Evolutionary conservation across 2,888 invertebrate species (phyloP).

Genomic region (Troilus luridus): DNA sequence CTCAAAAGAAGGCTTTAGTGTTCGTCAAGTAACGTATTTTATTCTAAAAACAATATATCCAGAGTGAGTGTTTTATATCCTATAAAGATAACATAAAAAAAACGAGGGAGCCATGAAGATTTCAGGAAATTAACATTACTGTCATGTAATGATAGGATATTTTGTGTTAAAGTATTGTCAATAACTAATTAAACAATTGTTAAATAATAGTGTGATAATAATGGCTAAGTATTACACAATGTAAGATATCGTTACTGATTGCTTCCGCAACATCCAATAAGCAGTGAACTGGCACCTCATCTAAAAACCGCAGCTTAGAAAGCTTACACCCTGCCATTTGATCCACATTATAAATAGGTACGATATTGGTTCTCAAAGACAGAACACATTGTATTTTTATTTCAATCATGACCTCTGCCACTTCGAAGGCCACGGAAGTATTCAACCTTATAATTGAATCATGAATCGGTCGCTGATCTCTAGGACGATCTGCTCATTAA

Average conservation of each 20-base stretch:
- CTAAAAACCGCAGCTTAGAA: background rate
- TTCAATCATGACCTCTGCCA: background rate
- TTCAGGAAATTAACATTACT: too few relatives aligned
- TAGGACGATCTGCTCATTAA: background rate
- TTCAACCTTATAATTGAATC: background rate
- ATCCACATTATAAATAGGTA: too few relatives aligned
- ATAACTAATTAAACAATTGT: too few relatives aligned
- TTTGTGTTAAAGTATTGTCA: too few relatives aligned
- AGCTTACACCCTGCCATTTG: background rate
- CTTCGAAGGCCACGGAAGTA: background rate
- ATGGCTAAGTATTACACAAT: background rate
- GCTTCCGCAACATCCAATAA: background rate
- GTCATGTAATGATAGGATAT: too few relatives aligned
- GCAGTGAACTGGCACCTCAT: background rate
- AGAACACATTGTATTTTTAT: background rate
- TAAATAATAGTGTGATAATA: too few relatives aligned
- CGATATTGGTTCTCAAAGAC: background rate
- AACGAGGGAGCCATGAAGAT: too few relatives aligned
- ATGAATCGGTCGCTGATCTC: background rate
- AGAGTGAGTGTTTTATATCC: too few relatives aligned
- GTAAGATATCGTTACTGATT: background rate
- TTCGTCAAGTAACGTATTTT: too few relatives aligned
- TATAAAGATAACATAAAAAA: too few relatives aligned
- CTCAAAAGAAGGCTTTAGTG: too few relatives aligned
- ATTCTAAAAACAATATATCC: too few relatives aligned